A percentile compares a stretch with the other conserved stretches of the same genome.
Evolutionary conservation across 2,797 vertebrate genomes (phyloP).

Genomic region (Carcharodon carcharias): DNA sequence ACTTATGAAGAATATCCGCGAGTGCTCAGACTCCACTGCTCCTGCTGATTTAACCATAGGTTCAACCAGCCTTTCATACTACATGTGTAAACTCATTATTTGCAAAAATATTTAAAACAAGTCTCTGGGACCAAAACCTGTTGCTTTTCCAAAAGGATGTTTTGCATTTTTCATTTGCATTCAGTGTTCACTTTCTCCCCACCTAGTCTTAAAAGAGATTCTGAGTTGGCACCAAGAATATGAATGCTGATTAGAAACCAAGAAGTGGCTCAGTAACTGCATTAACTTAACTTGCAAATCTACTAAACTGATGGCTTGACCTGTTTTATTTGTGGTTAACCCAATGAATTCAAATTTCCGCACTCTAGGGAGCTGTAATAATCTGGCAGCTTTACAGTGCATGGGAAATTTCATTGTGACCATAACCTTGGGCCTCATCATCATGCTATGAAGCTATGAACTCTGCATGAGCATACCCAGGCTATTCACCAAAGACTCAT

Average conservation of each 20-base stretch:
- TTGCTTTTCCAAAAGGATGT: not conserved
- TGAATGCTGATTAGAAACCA: not conserved
- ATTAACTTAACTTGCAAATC: not conserved
- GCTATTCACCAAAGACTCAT: not conserved
- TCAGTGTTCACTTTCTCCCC: not conserved
- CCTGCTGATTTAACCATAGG: not conserved
- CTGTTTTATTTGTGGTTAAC: not conserved
- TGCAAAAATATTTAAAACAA: not conserved
- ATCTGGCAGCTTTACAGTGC: not conserved
- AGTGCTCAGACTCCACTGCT: not conserved
- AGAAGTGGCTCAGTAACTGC: not conserved
- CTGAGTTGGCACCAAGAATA: not conserved
- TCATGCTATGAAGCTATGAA: not conserved
- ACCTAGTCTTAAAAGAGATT: not conserved
- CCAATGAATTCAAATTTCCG: not conserved
- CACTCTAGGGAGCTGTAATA: not conserved
- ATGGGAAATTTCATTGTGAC: not conserved
- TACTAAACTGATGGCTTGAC: not conserved
- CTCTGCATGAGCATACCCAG: not conserved
- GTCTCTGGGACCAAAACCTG: not conserved
- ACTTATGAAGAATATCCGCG: not conserved
- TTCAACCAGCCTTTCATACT: not conserved
- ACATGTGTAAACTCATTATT: not conserved
- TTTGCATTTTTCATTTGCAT: not conserved
- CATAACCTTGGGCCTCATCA: not conserved